Conservation (phyloP, 1,140 invertebrate species). For the Ganaspis sp. region DNA sequence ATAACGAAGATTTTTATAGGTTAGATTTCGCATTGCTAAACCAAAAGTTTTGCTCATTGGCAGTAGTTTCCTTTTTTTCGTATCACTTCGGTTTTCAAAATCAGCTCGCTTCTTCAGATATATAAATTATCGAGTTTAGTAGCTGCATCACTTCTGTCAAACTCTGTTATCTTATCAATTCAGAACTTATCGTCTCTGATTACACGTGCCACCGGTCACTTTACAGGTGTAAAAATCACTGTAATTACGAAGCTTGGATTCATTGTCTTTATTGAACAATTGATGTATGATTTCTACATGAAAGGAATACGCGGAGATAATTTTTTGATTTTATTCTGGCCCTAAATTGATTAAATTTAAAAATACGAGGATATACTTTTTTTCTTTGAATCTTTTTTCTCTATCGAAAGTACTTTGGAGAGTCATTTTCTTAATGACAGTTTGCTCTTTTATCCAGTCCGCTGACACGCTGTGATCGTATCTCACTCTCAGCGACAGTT, state of each 20-base stretch:
- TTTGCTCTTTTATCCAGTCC: conserved; percentile 31
- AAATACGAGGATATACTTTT: not conserved
- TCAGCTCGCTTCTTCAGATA: no score
- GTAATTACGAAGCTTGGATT: not conserved
- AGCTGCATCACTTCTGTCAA: not conserved
- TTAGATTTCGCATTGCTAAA: no score
- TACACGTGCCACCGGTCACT: not conserved
- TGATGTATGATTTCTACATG: no score
- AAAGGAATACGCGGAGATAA: no score
- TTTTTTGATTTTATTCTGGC: no score
- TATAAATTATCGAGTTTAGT: not conserved
- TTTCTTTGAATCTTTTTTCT: not conserved
- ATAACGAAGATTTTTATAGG: no score
- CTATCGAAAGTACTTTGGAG: conserved; percentile 1
- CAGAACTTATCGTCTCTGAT: not conserved
- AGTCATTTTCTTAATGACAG: conserved; percentile 15
- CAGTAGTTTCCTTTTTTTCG: no score
- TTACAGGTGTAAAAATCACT: not conserved
- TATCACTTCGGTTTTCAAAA: no score
- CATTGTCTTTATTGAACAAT: not conserved
- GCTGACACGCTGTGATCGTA: conserved; percentile 58
- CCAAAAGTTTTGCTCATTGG: no score
- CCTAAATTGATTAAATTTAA: no score
- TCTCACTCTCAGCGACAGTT: conserved; percentile 68
- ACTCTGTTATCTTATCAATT: not conserved